Conservation (phyloP, 2,113 vertebrate species). For the Perca flavescens region DNA sequence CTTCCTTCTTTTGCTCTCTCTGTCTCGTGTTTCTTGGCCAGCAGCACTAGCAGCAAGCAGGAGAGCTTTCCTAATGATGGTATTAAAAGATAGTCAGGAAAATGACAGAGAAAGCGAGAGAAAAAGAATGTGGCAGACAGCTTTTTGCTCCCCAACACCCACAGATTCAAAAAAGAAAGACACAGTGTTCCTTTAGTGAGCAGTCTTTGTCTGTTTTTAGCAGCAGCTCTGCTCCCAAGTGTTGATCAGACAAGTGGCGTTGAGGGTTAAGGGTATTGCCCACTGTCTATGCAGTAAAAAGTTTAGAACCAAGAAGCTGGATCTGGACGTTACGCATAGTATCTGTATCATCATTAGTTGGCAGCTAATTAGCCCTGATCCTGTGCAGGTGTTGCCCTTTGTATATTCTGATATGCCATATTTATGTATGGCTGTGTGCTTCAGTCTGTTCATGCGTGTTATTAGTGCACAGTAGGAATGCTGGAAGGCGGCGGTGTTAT, state of each 20-base stretch:
- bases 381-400: constrained; percentile 48
- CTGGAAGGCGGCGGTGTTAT: constrained; percentile 48
- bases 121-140: constrained; percentile 73
- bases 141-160: constrained; percentile 76
- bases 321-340: not conserved
- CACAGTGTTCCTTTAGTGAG: constrained; percentile 62
- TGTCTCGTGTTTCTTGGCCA: constrained; percentile 67
- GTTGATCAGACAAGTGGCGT: constrained; percentile 64
- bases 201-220: constrained; percentile 77
- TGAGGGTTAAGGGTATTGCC: constrained; percentile 61
- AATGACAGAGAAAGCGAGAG: constrained; percentile 74
- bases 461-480: constrained; percentile 65
- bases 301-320: constrained; percentile 10
- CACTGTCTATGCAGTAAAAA: constrained; percentile 23
- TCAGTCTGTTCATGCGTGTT: constrained; percentile 58
- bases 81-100: constrained; percentile 71
- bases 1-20: constrained; percentile 32
- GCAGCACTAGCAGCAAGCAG: constrained; percentile 66
- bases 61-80: constrained; percentile 79
- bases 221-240: constrained; percentile 61
- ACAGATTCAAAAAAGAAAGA: constrained; percentile 63
- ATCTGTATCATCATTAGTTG: not conserved
- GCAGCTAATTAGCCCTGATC: constrained; percentile 33
- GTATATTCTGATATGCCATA: constrained; percentile 32
- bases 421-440: constrained; percentile 53